Percentiles rank a stretch among this genome's conserved stretches.
Evolutionary conservation across 2,797 vertebrate species (phyloP).

Genomic region (Gallirallus australis): DNA sequence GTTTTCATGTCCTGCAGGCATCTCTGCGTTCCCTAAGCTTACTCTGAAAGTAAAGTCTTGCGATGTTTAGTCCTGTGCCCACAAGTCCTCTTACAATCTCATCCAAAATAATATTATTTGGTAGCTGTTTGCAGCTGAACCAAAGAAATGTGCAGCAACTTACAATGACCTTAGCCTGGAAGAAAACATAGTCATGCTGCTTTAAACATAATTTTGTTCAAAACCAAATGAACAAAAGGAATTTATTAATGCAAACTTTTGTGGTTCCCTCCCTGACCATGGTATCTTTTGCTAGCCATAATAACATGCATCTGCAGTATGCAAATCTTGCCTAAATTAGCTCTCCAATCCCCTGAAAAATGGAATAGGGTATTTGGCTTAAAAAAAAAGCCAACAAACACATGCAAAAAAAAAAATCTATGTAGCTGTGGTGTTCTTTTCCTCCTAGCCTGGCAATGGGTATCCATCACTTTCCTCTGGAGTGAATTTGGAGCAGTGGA

Average conservation of each 20-base stretch:
- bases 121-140: background rate
- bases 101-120: background rate
- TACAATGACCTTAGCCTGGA: background rate
- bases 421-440: background rate
- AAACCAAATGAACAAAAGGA: background rate
- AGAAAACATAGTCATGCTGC: background rate
- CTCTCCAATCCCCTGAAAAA: background rate
- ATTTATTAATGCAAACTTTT: background rate
- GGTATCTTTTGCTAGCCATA: background rate
- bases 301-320: background rate
- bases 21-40: background rate
- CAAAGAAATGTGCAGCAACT: background rate
- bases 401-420: background rate
- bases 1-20: background rate
- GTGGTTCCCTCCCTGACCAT: fast-evolving
- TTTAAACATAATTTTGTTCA: background rate
- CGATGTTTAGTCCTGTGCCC: background rate
- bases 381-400: background rate
- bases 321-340: background rate
- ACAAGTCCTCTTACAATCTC: background rate
- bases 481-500: background rate
- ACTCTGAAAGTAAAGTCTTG: background rate
- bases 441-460: background rate
- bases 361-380: background rate
- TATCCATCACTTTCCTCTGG: background rate